phyloP scores from a whole-genome alignment of 2,888 invertebrate genomes.

The Brenthis daphne region DNA sequence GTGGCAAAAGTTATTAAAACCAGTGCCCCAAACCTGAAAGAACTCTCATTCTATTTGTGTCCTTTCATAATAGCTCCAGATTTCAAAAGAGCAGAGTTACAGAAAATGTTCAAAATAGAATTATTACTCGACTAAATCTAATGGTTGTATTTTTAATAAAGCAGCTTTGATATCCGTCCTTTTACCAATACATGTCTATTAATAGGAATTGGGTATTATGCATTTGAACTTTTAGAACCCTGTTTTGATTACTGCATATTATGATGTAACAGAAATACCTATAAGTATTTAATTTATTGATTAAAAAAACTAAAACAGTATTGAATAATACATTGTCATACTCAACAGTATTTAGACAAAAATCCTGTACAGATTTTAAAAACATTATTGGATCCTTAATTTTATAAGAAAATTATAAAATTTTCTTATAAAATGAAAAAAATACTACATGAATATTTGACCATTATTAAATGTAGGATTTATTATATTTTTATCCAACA shows the following conservation, averaged over 20 bases:
- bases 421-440: background rate
- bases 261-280: slow-evolving; percentile 6
- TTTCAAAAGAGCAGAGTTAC: slow-evolving; percentile 73
- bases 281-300: slow-evolving; percentile 3
- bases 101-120: slow-evolving; percentile 77
- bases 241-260: slow-evolving; percentile 14
- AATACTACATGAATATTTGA: background rate
- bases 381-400: slow-evolving; percentile 7
- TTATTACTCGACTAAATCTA: slow-evolving; percentile 69
- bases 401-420: slow-evolving; percentile 1
- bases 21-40: slow-evolving; percentile 75
- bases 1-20: slow-evolving; percentile 75
- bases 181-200: slow-evolving; percentile 27
- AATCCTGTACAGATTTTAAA: slow-evolving; percentile 6
- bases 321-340: slow-evolving; percentile 5
- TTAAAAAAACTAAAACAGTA: slow-evolving; percentile 6
- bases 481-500: too few species aligned
- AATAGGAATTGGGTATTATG: slow-evolving; percentile 8
- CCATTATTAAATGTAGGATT: too few species aligned
- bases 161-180: slow-evolving; percentile 59
- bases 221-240: slow-evolving; percentile 18
- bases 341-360: slow-evolving; percentile 14
- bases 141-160: slow-evolving; percentile 45
- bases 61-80: slow-evolving; percentile 75
- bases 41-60: slow-evolving; percentile 77